Evolutionary conservation across 1,140 invertebrate species (phyloP).

Genomic region (Drosophila subpulchrella): DNA sequence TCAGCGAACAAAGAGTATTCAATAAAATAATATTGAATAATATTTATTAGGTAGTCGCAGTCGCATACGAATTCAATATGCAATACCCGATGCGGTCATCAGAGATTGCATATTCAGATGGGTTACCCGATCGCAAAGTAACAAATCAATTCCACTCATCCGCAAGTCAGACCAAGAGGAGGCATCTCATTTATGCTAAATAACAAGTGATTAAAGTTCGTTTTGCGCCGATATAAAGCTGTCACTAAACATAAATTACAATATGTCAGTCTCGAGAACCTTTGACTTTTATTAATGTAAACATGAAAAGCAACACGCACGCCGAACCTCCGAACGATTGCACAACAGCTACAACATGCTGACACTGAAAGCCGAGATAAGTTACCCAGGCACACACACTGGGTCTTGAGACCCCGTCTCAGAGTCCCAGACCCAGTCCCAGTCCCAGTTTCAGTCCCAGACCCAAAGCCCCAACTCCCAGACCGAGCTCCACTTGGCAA

Average conservation of each 20-base stretch:
- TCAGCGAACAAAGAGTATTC: constrained; percentile 40
- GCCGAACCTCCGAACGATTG: constrained; percentile 54
- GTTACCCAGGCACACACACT: constrained; percentile 43
- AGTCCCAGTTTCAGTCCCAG: constrained; percentile 15
- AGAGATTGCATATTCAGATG: constrained; percentile 1
- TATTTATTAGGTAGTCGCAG: constrained; percentile 1
- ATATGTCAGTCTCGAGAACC: constrained; percentile 82
- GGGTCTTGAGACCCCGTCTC: background rate
- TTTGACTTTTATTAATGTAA: constrained; percentile 84
- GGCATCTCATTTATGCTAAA: constrained; percentile 81
- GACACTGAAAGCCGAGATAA: constrained; percentile 72
- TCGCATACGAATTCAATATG: constrained; percentile 4
- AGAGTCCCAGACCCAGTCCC: background rate
- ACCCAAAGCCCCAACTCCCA: constrained; percentile 10
- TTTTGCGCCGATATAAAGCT: constrained; percentile 79
- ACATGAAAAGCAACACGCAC: constrained; percentile 82
- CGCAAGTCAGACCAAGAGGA: constrained; percentile 51
- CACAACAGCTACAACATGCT: constrained; percentile 56
- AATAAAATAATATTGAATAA: constrained; percentile 40
- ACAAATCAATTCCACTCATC: constrained; percentile 47
- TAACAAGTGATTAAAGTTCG: constrained; percentile 83
- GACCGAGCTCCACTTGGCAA: constrained; percentile 37
- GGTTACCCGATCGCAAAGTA: constrained; percentile 20
- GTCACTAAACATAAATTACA: constrained; percentile 83
- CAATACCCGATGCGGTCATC: constrained; percentile 21